Conservation (phyloP, 2,888 invertebrate genomes). For the Leptopilina myrica region DNA sequence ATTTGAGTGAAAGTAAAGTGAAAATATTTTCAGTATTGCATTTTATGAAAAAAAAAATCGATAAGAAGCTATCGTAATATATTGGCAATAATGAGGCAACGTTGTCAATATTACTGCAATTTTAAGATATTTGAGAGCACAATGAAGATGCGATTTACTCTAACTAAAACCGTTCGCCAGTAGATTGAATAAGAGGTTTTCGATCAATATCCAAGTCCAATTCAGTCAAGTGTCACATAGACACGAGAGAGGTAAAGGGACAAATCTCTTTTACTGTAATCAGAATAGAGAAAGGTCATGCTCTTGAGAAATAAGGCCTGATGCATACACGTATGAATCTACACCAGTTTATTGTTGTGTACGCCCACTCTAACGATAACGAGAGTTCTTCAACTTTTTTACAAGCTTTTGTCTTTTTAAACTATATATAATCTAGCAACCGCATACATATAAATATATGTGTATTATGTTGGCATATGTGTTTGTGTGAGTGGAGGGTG, state of each 20-base stretch:
- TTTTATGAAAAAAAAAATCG: too few relatives aligned
- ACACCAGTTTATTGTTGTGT: conserved; percentile 3
- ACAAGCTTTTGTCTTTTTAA: conserved; percentile 15
- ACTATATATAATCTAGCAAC: neutral
- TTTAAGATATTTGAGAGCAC: too few relatives aligned
- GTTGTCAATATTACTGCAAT: too few relatives aligned
- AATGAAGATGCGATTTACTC: too few relatives aligned
- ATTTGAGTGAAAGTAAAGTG: too few relatives aligned
- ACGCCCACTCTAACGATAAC: conserved; percentile 18
- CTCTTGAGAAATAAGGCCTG: neutral
- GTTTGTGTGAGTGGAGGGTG: too few relatives aligned
- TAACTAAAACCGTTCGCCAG: conserved; percentile 7
- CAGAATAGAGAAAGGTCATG: conserved; percentile 33
- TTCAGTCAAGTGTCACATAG: conserved; percentile 12
- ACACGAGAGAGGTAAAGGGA: neutral
- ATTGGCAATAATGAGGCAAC: too few relatives aligned
- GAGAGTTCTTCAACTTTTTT: conserved; percentile 31
- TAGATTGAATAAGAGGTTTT: conserved; percentile 22
- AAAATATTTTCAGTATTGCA: too few relatives aligned
- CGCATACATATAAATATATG: too few relatives aligned
- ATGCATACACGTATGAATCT: neutral
- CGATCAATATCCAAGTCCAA: conserved; percentile 19
- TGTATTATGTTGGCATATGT: too few relatives aligned
- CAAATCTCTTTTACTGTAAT: conserved; percentile 22
- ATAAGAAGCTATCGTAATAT: too few relatives aligned